Percentiles rank a stretch among this genome's conserved stretches.
Conservation (phyloP, 2,113 vertebrate species). For the Malurus cyaneus region DNA sequence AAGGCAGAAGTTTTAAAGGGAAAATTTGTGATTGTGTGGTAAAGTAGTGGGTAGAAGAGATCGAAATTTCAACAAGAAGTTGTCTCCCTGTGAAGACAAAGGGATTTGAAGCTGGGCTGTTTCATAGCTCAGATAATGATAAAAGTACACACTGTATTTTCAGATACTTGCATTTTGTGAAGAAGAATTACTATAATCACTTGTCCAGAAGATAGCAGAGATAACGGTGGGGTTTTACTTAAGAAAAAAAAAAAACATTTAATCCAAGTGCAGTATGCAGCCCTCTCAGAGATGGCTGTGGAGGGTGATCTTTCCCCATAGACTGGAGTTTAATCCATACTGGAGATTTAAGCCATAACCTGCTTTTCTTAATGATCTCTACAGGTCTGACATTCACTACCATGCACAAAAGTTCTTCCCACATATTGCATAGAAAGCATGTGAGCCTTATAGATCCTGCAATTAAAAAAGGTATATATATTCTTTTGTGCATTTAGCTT, state of each 20-base stretch:
- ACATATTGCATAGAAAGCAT: background rate
- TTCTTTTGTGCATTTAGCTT: background rate
- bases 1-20: background rate
- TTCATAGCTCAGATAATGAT: background rate
- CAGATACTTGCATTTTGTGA: background rate
- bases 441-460: fast-evolving
- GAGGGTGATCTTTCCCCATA: no score
- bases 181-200: background rate
- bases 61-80: background rate
- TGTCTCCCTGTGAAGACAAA: background rate
- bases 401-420: background rate
- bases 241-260: background rate
- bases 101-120: background rate
- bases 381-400: background rate
- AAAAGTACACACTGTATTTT: background rate
- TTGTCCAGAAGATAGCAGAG: background rate
- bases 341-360: background rate
- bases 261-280: background rate
- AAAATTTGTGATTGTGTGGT: background rate
- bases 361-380: background rate
- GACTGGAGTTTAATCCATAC: background rate
- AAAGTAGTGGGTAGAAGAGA: background rate
- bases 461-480: fast-evolving
- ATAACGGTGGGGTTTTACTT: background rate
- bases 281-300: background rate